phyloP scores from a whole-genome alignment of 2,888 invertebrate species.

The Desoria tigrina region DNA sequence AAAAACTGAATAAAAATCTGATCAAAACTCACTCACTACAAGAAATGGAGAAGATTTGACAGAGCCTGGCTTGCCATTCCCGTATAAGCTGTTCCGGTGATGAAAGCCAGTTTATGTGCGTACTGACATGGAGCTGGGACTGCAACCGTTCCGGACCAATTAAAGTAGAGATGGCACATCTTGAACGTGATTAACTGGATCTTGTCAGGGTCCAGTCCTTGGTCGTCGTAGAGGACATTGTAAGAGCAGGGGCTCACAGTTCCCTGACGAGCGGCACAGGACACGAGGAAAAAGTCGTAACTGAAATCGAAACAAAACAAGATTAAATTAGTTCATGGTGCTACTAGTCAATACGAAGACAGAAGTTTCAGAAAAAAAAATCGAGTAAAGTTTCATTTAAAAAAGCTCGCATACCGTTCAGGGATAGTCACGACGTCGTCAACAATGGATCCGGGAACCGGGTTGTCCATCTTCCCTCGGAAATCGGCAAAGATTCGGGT shows the following conservation, averaged over 20 bases:
- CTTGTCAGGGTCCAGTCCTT: slow-evolving; percentile 69
- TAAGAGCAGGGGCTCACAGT: slow-evolving; percentile 89
- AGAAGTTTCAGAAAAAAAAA: neutral
- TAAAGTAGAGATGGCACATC: slow-evolving; percentile 84
- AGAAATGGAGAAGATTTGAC: slow-evolving; percentile 20
- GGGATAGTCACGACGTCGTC: slow-evolving; percentile 83
- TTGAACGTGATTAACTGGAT: slow-evolving; percentile 84
- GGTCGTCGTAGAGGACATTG: slow-evolving; percentile 77
- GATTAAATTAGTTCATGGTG: no score
- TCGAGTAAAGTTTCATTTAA: neutral
- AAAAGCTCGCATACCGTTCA: slow-evolving; percentile 59
- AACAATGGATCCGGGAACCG: slow-evolving; percentile 81
- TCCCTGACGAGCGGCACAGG: slow-evolving; percentile 82
- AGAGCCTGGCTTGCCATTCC: slow-evolving; percentile 7
- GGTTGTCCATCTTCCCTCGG: slow-evolving; percentile 58
- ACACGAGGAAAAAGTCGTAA: slow-evolving; percentile 87
- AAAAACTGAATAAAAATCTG: no score
- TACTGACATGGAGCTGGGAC: slow-evolving; percentile 63
- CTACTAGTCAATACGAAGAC: no score
- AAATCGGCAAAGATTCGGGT: slow-evolving; percentile 33
- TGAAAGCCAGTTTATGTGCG: slow-evolving; percentile 62
- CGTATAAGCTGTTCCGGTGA: slow-evolving; percentile 57
- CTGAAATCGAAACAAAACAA: slow-evolving; percentile 60
- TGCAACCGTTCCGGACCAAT: slow-evolving; percentile 68
- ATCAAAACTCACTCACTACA: slow-evolving; percentile 20